These are phyloP conservation scores for Miniopterus natalensis DNA, from an alignment of 2,113 vertebrate genomes.

Conservation along the genomic window DNA sequence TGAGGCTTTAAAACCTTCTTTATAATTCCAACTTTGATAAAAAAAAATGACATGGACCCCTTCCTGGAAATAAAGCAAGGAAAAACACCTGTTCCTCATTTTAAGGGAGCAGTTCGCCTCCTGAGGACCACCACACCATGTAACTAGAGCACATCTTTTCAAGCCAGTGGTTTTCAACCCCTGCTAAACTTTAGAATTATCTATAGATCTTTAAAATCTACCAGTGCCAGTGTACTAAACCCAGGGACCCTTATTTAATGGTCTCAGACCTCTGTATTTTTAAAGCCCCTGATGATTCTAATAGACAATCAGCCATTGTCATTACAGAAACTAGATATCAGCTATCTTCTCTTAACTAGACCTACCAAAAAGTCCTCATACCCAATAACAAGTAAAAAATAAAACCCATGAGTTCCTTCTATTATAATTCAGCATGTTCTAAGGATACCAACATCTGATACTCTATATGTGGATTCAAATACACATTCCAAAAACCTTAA, in stretches of 20 bases:
- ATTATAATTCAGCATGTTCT: not conserved
- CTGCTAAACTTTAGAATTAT: not conserved
- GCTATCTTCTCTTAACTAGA: slow-evolving; percentile 14
- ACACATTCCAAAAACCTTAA: slow-evolving; percentile 31
- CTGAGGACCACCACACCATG: not conserved
- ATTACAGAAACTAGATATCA: not conserved
- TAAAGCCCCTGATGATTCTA: not conserved
- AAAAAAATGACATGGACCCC: not conserved
- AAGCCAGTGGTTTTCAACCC: not conserved
- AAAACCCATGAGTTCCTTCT: not conserved
- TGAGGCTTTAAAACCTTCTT: not conserved
- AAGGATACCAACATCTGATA: not conserved
- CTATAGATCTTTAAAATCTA: not conserved
- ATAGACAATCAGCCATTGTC: not conserved
- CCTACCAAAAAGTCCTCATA: not conserved
- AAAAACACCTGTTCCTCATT: not conserved
- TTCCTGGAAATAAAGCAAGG: slow-evolving; percentile 19
- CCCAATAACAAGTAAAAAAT: not conserved
- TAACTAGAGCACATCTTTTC: not conserved
- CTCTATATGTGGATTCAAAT: not conserved
- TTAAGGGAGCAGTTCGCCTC: not conserved
- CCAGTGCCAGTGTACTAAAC: not conserved
- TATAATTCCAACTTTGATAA: slow-evolving; percentile 63
- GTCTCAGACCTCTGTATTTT: not conserved
- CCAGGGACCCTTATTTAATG: not conserved